Percentiles rank a stretch among this genome's conserved stretches.
Conservation (phyloP, 2,113 vertebrate genomes). For the Clarias gariepinus region DNA sequence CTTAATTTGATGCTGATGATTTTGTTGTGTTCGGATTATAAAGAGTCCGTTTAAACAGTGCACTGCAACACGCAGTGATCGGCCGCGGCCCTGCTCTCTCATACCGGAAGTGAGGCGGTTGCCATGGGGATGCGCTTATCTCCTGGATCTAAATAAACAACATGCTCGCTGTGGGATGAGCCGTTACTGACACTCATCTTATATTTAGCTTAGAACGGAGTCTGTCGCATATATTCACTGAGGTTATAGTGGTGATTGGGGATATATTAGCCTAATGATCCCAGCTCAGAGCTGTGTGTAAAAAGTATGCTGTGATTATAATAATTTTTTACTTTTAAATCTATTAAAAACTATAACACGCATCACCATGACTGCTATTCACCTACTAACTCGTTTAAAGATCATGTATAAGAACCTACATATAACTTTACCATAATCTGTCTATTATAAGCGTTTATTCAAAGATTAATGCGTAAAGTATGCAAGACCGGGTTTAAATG, state of each 20-base stretch:
- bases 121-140: conserved; percentile 1
- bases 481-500: background rate
- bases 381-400: too few species aligned
- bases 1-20: background rate
- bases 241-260: background rate
- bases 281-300: background rate
- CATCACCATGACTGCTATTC: background rate
- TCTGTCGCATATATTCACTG: background rate
- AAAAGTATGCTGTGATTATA: background rate
- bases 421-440: background rate
- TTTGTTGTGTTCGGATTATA: conserved; percentile 51
- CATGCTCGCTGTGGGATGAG: background rate
- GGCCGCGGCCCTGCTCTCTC: conserved; percentile 45
- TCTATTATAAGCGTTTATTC: background rate
- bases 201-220: background rate
- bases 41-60: conserved; percentile 60
- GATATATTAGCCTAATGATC: background rate
- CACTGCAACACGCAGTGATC: conserved; percentile 52
- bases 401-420: background rate
- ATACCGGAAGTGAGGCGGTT: conserved; percentile 47
- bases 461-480: background rate
- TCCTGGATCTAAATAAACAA: conserved; percentile 14
- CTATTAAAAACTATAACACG: background rate
- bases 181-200: background rate
- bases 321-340: background rate